Evolutionary conservation across 1,140 invertebrate species (phyloP).

Genomic region (Elysia chlorotica): DNA sequence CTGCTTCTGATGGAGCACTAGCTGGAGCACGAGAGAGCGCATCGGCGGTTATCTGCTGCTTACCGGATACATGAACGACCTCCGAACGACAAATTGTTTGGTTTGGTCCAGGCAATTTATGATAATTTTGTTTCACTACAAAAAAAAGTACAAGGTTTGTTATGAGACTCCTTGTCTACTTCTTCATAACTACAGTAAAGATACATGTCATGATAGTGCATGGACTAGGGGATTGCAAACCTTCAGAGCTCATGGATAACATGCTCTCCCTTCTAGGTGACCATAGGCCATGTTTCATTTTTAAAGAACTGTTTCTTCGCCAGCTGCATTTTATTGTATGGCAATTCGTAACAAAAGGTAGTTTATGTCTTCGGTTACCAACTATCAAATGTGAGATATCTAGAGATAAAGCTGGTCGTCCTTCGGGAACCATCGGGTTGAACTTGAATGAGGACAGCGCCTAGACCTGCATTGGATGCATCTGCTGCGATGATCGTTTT

Average conservation of each 20-base stretch:
- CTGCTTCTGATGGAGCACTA: background rate
- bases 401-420: background rate
- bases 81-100: background rate
- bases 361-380: background rate
- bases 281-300: too few relatives aligned
- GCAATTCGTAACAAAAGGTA: background rate
- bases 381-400: background rate
- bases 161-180: background rate
- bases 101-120: background rate
- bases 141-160: background rate
- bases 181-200: background rate
- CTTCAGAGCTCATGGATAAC: too few relatives aligned
- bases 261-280: too few relatives aligned
- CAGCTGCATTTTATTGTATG: background rate
- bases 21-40: background rate
- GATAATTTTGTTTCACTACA: background rate
- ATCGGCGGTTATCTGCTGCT: background rate
- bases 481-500: background rate
- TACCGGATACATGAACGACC: background rate
- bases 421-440: background rate
- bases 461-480: background rate
- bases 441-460: constrained; percentile 2
- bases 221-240: background rate
- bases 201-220: too few relatives aligned
- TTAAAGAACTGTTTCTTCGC: too few relatives aligned